Base-by-base conservation (phyloP, 2,888 invertebrate species). In the Apoda limacodes region DNA sequence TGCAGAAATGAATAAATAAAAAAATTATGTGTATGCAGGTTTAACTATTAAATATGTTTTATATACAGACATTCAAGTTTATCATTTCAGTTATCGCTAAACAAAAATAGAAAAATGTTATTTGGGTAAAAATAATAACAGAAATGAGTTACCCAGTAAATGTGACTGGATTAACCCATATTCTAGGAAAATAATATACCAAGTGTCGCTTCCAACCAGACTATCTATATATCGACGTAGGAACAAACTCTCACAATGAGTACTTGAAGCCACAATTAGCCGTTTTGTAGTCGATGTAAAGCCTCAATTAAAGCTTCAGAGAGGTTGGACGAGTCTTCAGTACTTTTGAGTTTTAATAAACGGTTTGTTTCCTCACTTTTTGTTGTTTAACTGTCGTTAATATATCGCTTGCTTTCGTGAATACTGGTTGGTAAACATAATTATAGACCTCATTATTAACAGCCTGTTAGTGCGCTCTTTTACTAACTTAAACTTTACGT, bases 261-360 rank as follows among this genome's bases (percentile, higher is more conserved):
- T 63, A 70, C 69, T 74, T 67, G 50, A 50, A 64, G 56, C 59
- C 65, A 67, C 74, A 76, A 78, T 75, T 78, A 75, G 60, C 66
- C 58, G 69, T 75, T 75, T 72, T 72, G 71, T 74, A 69, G 54
- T 56, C 54, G 55, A 63, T 60, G 64, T 59, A 64, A 71, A 61
- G 65, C 71, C 57, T 64, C 71, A 76, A 76, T 75, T 74, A 74
- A 68, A 53, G 61, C 60, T 62, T 65, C 60, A 48, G 48, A 60
- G 55, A 61, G 61, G 55, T 60, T 55, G 55, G 47, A 48, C 55
- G 49, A 50, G 48, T 46, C 50, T 52, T 48, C 46, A 46, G 42
- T 46, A 41, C 49, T 43, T 45, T 40, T 50, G 47, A 49, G 53
- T 62, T 60, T 67, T 62, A 66, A 64, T 65, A 64, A 67, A 54